phyloP scores from a whole-genome alignment of 2,113 vertebrate genomes.

The Nanorana parkeri region DNA sequence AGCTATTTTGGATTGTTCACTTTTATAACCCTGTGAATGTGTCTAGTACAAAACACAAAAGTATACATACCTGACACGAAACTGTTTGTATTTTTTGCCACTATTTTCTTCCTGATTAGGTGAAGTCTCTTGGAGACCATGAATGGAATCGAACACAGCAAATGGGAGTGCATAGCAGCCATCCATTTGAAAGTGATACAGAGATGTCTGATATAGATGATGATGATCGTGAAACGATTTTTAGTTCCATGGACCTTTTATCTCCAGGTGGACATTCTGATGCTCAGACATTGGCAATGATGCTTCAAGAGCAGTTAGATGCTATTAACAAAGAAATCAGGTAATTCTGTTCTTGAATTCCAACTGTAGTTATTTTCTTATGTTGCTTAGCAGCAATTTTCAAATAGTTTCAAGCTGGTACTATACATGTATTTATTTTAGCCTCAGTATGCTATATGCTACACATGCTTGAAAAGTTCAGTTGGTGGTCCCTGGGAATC shows the following conservation, averaged over 20 bases:
- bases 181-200: constrained; percentile 95
- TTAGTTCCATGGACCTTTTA: constrained; percentile 97
- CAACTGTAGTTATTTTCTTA: neutral
- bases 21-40: too few species aligned
- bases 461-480: too few species aligned
- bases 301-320: constrained; percentile 98
- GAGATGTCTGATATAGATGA: constrained; percentile 99
- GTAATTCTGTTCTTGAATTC: constrained; percentile 63
- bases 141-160: constrained; percentile 94
- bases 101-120: constrained; percentile 64
- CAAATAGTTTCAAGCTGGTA: too few species aligned
- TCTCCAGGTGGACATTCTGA: constrained; percentile 96
- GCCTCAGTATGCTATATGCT: too few species aligned
- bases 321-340: constrained; percentile 99
- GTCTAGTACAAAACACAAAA: too few species aligned
- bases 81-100: too few species aligned
- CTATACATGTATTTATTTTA: too few species aligned
- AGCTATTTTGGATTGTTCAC: too few species aligned
- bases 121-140: constrained; percentile 93
- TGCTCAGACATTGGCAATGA: constrained; percentile 97
- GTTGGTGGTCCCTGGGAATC: too few species aligned
- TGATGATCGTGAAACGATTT: constrained; percentile 93
- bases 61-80: too few species aligned
- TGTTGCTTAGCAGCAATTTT: too few species aligned
- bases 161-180: constrained; percentile 86